These are phyloP conservation scores for Cacoxenus indagator DNA, from an alignment of 2,888 invertebrate genomes.

Conservation along the genomic window DNA sequence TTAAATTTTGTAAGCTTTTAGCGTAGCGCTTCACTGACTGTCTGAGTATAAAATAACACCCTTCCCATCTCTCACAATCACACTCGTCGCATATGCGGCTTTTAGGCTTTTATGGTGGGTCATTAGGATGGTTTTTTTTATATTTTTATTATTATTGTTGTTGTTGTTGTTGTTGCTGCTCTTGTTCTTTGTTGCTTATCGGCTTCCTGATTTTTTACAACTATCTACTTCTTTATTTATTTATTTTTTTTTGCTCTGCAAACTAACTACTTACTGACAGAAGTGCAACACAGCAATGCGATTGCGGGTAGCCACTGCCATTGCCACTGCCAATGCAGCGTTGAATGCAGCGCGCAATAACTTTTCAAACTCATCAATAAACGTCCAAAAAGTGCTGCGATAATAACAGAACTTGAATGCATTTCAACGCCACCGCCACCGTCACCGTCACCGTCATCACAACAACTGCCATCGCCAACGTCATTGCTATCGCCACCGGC, in stretches of 20 bases:
- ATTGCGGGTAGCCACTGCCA: slow-evolving; percentile 15
- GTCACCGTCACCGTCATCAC: background rate
- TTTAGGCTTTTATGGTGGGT: background rate
- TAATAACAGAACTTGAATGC: slow-evolving; percentile 17
- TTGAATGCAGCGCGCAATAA: slow-evolving; percentile 23
- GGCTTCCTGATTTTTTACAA: slow-evolving; percentile 2
- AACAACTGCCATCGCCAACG: background rate
- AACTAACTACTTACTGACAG: no score
- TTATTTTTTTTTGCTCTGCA: no score
- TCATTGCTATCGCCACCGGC: background rate
- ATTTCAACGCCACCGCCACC: background rate
- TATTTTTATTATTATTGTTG: slow-evolving; percentile 34
- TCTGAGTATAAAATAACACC: no score
- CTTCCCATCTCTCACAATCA: no score
- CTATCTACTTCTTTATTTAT: no score
- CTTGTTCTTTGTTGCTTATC: slow-evolving; percentile 23
- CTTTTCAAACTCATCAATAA: slow-evolving; percentile 46
- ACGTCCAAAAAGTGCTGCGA: slow-evolving; percentile 24
- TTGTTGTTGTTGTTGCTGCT: slow-evolving; percentile 37
- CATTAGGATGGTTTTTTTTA: no score
- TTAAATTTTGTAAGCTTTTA: slow-evolving; percentile 42
- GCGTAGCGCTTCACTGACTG: slow-evolving; percentile 13
- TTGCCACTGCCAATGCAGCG: background rate
- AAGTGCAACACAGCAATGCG: no score
- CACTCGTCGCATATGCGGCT: slow-evolving; percentile 9